phyloP scores from a whole-genome alignment of 2,888 invertebrate species.

The Doris montereyensis region DNA sequence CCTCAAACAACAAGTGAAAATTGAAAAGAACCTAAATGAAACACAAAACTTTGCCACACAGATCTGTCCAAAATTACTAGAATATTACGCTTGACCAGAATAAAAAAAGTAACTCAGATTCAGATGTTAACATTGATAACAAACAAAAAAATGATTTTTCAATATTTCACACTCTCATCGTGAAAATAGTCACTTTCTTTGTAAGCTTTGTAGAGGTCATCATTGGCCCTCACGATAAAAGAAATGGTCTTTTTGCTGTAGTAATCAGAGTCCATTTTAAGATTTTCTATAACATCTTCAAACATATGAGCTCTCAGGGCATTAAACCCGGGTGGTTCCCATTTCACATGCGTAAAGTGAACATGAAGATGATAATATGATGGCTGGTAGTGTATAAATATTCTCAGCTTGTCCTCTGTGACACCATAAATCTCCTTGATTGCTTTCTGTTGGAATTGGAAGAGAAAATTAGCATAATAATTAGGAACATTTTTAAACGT shows the following conservation, averaged over 20 bases:
- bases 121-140: no score
- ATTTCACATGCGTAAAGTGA: conserved; percentile 84
- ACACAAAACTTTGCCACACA: no score
- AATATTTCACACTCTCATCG: no score
- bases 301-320: conserved; percentile 90
- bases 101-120: no score
- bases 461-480: no score
- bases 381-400: conserved; percentile 96
- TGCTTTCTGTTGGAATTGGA: conserved; percentile 76
- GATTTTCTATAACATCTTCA: conserved; percentile 90
- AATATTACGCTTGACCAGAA: no score
- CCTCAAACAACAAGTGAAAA: no score
- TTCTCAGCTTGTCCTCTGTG: conserved; percentile 79
- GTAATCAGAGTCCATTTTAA: conserved; percentile 86
- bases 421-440: conserved; percentile 86
- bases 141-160: no score
- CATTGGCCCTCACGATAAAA: conserved; percentile 85
- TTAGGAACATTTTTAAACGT: no score
- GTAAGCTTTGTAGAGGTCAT: conserved; percentile 78
- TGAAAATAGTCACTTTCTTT: conserved; percentile 53
- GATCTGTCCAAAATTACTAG: no score
- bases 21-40: no score
- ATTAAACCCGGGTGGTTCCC: conserved; percentile 78
- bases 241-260: conserved; percentile 87
- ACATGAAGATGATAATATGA: conserved; percentile 97